Evolutionary conservation across 2,888 invertebrate species (phyloP).

Genomic region (Octonoba sinensis): DNA sequence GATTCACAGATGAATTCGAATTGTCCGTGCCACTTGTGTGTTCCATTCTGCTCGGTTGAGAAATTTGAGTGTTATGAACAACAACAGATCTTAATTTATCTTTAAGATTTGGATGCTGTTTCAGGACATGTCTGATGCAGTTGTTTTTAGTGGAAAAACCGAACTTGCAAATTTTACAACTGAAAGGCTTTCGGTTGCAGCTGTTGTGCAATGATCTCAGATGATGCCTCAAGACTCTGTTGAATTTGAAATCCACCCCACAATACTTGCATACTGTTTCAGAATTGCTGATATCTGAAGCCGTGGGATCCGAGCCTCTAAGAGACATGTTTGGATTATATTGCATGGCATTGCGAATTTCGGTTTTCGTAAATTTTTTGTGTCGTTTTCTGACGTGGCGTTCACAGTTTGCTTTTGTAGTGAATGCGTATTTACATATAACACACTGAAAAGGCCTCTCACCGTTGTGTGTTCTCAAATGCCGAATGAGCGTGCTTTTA

Average conservation of each 20-base stretch:
- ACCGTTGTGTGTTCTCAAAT: conserved; percentile 94
- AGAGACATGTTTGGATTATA: conserved; percentile 69
- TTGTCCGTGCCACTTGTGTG: conserved; percentile 18
- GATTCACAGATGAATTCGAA: conserved; percentile 39
- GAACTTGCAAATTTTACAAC: conserved; percentile 70
- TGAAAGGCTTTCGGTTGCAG: conserved; percentile 71
- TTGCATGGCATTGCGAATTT: conserved; percentile 85
- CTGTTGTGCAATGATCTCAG: conserved; percentile 70
- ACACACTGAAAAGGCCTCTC: conserved; percentile 95
- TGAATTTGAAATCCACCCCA: conserved; percentile 72
- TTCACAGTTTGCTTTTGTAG: conserved; percentile 97
- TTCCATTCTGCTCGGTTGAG: conserved; percentile 12
- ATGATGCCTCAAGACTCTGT: conserved; percentile 72
- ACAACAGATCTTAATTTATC: conserved; percentile 64
- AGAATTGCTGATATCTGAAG: conserved; percentile 66
- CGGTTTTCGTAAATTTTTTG: conserved; percentile 86
- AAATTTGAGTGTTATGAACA: conserved; percentile 40
- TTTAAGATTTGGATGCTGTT: conserved; percentile 70
- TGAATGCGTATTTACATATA: conserved; percentile 96
- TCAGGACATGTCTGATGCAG: conserved; percentile 71
- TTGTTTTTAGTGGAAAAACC: conserved; percentile 72
- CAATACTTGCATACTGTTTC: conserved; percentile 73
- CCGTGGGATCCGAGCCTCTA: conserved; percentile 39
- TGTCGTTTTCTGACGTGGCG: conserved; percentile 93
- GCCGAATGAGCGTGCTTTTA: conserved; percentile 90